Evolutionary conservation across 2,113 vertebrate genomes (phyloP).

Genomic region (Ammospiza nelsoni): DNA sequence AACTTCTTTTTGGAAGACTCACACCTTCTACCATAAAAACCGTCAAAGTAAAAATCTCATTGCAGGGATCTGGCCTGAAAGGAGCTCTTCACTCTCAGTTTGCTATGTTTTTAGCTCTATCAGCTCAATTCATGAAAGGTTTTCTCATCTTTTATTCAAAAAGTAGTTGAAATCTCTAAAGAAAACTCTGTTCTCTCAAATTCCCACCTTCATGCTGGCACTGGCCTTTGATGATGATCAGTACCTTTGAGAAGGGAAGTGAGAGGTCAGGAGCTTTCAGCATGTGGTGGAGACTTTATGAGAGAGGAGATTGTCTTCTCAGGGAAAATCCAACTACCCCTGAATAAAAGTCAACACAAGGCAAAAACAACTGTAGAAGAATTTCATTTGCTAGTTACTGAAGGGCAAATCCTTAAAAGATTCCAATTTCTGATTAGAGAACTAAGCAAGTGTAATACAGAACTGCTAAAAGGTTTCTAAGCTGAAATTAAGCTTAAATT

Average conservation of each 20-base stretch:
- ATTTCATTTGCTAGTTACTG: neutral
- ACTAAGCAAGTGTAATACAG: neutral
- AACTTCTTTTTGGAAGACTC: neutral
- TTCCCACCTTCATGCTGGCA: conserved; percentile 49
- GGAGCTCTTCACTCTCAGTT: neutral
- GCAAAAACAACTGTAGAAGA: neutral
- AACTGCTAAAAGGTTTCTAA: neutral
- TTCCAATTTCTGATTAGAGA: neutral
- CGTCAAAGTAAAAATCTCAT: neutral
- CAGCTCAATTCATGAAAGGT: conserved; percentile 63
- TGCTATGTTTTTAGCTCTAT: conserved; percentile 52
- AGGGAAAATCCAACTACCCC: conserved; percentile 37
- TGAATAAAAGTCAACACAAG: conserved; percentile 44
- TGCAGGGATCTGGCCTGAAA: conserved; percentile 14
- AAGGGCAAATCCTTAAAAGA: neutral
- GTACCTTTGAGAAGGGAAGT: conserved; percentile 39
- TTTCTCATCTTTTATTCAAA: conserved; percentile 73
- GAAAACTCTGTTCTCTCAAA: conserved; percentile 37
- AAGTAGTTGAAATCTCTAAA: conserved; percentile 48
- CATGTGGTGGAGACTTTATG: conserved; percentile 40
- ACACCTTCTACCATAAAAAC: neutral
- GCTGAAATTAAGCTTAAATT: neutral
- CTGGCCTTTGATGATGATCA: conserved; percentile 64
- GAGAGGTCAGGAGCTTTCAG: conserved; percentile 61
- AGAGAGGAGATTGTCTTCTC: conserved; percentile 20